These are phyloP conservation scores for Protodeltote pygarga DNA, from an alignment of 2,888 invertebrate genomes.

Conservation along the genomic window DNA sequence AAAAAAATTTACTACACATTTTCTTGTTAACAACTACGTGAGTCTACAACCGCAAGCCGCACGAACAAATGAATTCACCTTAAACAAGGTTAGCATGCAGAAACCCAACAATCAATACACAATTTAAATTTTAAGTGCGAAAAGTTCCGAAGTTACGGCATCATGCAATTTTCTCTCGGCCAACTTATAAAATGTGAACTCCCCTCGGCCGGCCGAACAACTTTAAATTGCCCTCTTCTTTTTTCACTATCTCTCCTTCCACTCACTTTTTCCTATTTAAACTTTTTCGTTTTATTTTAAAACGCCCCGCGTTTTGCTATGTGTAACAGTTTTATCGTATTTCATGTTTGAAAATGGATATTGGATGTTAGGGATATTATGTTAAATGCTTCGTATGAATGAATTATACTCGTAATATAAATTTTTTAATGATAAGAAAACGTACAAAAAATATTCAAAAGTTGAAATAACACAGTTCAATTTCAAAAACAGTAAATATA, in stretches of 20 bases:
- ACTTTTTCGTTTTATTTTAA: constrained; percentile 82
- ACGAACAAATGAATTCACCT: not conserved
- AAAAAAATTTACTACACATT: no score
- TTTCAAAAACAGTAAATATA: no score
- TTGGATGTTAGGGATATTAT: no score
- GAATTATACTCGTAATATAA: no score
- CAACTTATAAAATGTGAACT: constrained; percentile 78
- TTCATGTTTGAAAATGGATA: constrained; percentile 34
- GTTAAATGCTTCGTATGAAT: no score
- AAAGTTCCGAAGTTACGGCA: constrained; percentile 65
- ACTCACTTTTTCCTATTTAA: constrained; percentile 85
- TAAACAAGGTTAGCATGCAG: constrained; percentile 18
- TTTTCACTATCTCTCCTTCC: constrained; percentile 83
- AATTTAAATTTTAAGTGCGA: constrained; percentile 45
- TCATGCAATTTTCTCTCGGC: constrained; percentile 73
- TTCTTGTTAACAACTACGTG: no score
- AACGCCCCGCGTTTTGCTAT: constrained; percentile 62
- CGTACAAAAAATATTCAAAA: no score
- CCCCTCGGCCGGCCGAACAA: constrained; percentile 69
- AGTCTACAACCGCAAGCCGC: no score
- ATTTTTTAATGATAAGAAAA: no score
- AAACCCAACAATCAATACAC: constrained; percentile 43
- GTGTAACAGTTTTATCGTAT: constrained; percentile 53
- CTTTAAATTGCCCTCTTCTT: constrained; percentile 81
- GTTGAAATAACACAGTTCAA: no score